Evolutionary conservation across 1,140 invertebrate genomes (phyloP).

Genomic region (Heliconius melpomene): DNA sequence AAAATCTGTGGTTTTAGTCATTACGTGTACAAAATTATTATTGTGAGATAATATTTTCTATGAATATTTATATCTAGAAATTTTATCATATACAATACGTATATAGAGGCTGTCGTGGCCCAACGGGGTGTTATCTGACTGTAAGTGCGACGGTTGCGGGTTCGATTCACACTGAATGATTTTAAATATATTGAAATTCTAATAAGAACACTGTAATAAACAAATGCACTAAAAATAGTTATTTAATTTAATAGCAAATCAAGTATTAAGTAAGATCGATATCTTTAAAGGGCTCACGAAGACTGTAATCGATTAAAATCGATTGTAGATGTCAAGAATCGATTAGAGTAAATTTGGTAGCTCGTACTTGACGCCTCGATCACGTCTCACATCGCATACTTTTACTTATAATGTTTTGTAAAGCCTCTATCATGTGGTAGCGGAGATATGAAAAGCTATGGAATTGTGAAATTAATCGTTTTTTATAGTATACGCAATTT

Average conservation of each 20-base stretch:
- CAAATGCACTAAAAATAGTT: not conserved
- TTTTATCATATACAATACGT: not conserved
- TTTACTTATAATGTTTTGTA: conserved; percentile 32
- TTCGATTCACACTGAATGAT: no score
- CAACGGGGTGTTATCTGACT: no score
- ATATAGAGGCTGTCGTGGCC: no score
- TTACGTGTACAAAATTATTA: not conserved
- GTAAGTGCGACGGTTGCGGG: no score
- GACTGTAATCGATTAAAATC: conserved; percentile 24
- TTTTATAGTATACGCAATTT: no score
- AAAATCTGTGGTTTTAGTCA: conserved; percentile 7
- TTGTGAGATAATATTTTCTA: not conserved
- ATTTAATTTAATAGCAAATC: not conserved
- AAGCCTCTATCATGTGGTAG: not conserved
- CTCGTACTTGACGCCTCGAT: conserved; percentile 30
- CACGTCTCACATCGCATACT: conserved; percentile 31
- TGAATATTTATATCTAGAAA: not conserved
- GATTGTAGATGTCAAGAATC: conserved; percentile 47
- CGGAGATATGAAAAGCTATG: conserved; percentile 2
- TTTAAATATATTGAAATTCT: no score
- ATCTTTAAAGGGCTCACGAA: conserved; percentile 27
- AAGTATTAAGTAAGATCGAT: conserved; percentile 14
- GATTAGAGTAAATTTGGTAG: conserved; percentile 46
- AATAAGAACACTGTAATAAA: no score
- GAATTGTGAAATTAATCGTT: not conserved